Evolutionary conservation across 2,888 invertebrate species (phyloP), one percentile per base, ranked within the genome.

Genomic region (Calameuta filiformis): DNA sequence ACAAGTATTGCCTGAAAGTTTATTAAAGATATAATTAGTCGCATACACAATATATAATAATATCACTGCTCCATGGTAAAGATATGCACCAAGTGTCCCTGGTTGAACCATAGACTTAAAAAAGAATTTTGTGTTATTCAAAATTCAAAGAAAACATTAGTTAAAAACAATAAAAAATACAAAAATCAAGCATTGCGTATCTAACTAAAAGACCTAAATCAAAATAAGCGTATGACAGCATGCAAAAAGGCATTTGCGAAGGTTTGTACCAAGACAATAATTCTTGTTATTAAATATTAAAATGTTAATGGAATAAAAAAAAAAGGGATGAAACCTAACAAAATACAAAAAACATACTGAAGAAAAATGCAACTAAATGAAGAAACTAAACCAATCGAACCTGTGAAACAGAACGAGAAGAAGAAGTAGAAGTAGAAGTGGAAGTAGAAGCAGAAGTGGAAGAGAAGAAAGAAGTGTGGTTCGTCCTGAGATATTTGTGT

Each of bases 351-450:
- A 23, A 23, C 23, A 56, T 56, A 56, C 56, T 23, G 9, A 56
- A 23, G 34, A 69, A 81, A 79, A 83, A 83, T 56, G 23, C 1
- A 56, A 80, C 73, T 76, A 85, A 86, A 83, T 84, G 78, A 87
- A 83, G 79, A 77, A 81, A 79, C 81, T 80, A 81, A 84, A 82
- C 80, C 73, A 79, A 82, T 85, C 90, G 88, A 91, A 90, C 90
- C 90, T 90, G 89, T 84, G 81, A 83, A 81, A 87, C 85, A 83
- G 81, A 83, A 80, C 77, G 81, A 85, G 79, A 76, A 77, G 82
- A 31, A 81, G 82, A 73, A 79, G 83, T 74, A 79, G 83, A 37
- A 80, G 83, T 76, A 78, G 35, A 35, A 35, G 80, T 31, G 79
- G 78, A 23, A 80, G 80, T 69, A 77, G 79, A 73, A 73, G 40